Base-by-base conservation (phyloP, 2,797 vertebrate species). In the Leptoclinus maculatus region DNA sequence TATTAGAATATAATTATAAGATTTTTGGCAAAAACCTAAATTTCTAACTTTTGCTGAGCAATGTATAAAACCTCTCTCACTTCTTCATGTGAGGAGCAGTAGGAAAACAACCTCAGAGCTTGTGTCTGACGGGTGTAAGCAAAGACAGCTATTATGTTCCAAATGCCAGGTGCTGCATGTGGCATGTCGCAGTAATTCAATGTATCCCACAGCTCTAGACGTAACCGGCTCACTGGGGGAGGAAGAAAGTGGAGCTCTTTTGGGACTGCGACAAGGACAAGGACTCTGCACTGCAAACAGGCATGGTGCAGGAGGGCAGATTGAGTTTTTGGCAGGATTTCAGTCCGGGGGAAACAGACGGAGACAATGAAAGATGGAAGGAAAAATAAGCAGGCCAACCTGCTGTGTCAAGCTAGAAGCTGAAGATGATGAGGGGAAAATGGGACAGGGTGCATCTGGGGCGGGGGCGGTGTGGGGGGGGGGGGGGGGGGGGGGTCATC, bases 321-420 rank as follows among this genome's bases (percentile, higher is more conserved):
- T 80, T 83, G 87, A 74, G 79, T 71, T 80, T 66, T 72, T 80
- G 75, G 82, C 86, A 78, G 56, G 62, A 70, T 72, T 87, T 83
- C 79, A 82, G 59, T 65, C 27, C 16, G 66, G 64, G 64, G 70
- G 60, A 38, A 74, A 76, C 72, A 83, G 78, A 81, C 76, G 63
- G 78, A 77, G 41, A 85, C 84, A 71, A 71, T 79, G 83, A 81
- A 84, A 85, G 83, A 88, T 87, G 83, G 83, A 84, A 82, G 79
- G 82, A 75, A 86, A 86, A 86, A 88, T 80, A 85, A 89, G 86
- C 81, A 75, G 84, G 58, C 79, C 66, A 74, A 84, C 81, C 86
- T 89, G 81, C 90, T 80, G 76, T 36, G 66, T 76, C 67, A 67
- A 62, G 72, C 11, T 13, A 3, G 62, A 27, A 47, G 29, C 59